Percentiles rank a stretch among this genome's conserved stretches.
Conservation (phyloP, 2,797 vertebrate genomes). For the Harpagifer antarcticus region DNA sequence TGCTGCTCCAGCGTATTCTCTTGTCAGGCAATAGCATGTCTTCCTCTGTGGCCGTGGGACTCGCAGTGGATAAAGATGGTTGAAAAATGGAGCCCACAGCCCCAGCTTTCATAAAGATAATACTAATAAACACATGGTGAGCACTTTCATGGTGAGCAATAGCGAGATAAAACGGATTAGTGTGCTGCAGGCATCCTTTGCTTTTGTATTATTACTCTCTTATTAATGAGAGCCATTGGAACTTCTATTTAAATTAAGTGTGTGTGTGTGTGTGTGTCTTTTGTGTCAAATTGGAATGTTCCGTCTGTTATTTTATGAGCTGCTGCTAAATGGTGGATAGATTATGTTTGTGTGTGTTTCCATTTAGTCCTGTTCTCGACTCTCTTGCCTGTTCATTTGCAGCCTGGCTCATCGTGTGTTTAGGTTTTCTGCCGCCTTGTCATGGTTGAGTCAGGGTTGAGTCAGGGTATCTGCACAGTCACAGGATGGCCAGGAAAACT, state of each 20-base stretch:
- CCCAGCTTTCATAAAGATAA: background rate
- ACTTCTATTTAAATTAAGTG: background rate
- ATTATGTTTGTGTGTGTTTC: slow-evolving; percentile 39
- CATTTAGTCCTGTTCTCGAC: slow-evolving; percentile 24
- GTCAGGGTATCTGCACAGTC: slow-evolving; percentile 43
- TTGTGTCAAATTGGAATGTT: slow-evolving; percentile 63
- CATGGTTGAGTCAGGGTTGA: slow-evolving; percentile 26
- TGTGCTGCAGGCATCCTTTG: slow-evolving; percentile 2
- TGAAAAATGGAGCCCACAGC: slow-evolving; percentile 9
- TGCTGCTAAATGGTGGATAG: slow-evolving; percentile 60
- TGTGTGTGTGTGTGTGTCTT: slow-evolving; percentile 48
- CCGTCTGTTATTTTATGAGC: slow-evolving; percentile 60
- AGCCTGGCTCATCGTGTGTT: background rate
- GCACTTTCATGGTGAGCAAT: slow-evolving; percentile 4
- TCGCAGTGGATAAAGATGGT: background rate
- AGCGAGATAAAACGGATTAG: background rate
- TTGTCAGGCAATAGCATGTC: background rate
- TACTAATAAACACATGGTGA: background rate
- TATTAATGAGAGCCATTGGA: background rate
- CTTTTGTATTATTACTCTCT: background rate
- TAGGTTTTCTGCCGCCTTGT: slow-evolving; percentile 11
- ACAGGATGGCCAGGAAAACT: slow-evolving; percentile 6
- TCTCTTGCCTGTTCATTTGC: slow-evolving; percentile 31
- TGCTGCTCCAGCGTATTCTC: background rate
- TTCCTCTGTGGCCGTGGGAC: slow-evolving; percentile 13